Evolutionary conservation across 2,113 vertebrate genomes (phyloP), one percentile per base, ranked within the genome.

Genomic region (Nyctereutes procyonoides): DNA sequence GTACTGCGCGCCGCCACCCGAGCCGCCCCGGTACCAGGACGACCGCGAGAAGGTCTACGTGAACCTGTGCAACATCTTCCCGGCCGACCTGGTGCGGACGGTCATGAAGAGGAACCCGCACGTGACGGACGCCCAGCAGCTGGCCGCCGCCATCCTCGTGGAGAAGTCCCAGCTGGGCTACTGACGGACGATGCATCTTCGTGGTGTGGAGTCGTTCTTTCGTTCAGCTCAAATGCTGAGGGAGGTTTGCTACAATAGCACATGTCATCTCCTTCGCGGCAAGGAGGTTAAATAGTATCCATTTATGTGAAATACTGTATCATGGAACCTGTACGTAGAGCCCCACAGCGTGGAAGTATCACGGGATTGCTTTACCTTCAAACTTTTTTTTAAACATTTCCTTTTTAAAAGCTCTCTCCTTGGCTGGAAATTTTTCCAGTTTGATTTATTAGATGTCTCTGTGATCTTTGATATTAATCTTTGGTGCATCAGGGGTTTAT

Each of bases 11-110:
- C 98, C 97, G 92, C 98, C 98, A 38, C 98, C 98, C 4, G 99
- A 99, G 0, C 99, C 99, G 12, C 99, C 99, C 0, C 97, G 98
- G 97, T 99, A 99, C 63, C 99, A 98, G 12, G 99, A 99, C 97
- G 98, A 92, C 73, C 98, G 99, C 81, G 99, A 99, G 97, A 99
- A 99, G 96, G 98, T 99, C 87, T 99, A 99, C 73, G 56, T 99
- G 89, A 99, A 99, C 98, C 97, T 99, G 98, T 99, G 99, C 97
- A 99, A 99, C 99, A 99, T 99, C 98, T 99, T 99, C 93, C 99
- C 99, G 9, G 98, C 99, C 0, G 99, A 99, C 81, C 99, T 99
- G 6, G 99, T 99, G 98, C 99, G 99, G 93, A 98, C 99, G 0
- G 99, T 99, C 82, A 99, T 99, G 99, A 99, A 99, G 79, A 99